Evolutionary conservation across 2,797 vertebrate genomes (phyloP).

Genomic region (Vultur gryphus): DNA sequence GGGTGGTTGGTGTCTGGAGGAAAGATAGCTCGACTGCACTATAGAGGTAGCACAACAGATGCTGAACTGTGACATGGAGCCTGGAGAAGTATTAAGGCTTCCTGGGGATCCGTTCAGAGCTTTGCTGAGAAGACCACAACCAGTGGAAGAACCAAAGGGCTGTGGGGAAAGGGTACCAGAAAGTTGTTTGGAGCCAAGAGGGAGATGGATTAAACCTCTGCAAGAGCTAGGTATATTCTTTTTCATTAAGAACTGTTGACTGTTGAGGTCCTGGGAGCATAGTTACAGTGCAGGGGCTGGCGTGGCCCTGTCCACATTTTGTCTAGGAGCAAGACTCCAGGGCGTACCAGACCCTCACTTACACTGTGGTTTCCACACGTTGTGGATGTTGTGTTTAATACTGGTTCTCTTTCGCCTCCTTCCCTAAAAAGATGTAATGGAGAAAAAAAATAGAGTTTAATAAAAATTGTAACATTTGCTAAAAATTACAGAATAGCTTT

Average conservation of each 20-base stretch:
- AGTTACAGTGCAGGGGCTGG: background rate
- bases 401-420: background rate
- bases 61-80: background rate
- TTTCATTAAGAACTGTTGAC: background rate
- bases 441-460: background rate
- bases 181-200: background rate
- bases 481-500: background rate
- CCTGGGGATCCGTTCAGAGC: background rate
- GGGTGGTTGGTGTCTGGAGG: background rate
- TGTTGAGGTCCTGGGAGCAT: background rate
- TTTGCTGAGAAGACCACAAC: background rate
- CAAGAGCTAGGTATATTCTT: background rate
- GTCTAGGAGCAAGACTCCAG: background rate
- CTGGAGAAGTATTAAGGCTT: background rate
- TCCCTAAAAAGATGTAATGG: background rate
- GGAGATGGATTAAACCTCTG: background rate
- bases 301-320: background rate
- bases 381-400: background rate
- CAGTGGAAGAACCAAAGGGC: background rate
- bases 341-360: background rate
- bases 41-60: background rate
- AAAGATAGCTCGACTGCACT: background rate
- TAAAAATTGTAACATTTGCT: background rate
- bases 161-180: background rate
- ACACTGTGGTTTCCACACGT: background rate